Base-by-base conservation (phyloP, 2,113 vertebrate genomes). In the Anolis carolinensis region DNA sequence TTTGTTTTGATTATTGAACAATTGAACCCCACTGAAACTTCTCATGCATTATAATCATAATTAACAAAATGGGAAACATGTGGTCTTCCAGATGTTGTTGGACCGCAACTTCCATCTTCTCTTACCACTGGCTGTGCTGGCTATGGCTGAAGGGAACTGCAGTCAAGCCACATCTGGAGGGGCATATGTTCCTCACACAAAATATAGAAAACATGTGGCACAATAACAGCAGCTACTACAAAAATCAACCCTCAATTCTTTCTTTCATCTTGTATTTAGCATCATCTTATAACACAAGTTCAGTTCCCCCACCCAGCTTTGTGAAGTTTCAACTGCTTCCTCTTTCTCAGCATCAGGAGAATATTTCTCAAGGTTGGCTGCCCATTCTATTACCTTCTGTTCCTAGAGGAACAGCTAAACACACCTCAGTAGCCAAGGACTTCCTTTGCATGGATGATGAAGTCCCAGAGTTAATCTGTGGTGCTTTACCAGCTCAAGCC, bases 391-490 rank as follows among this genome's bases (percentile, higher is more conserved):
- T 82, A 36, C 63, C 79, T 68, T 81, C 14, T 14, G n/a, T 81
- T 39, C 27, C n/a, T 73, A 39, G 73, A 73, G 50, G n/a, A 62
- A 83, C 27, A 13, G 44, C 25, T 83, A 30, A 23, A 82, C 23
- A 59, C 55, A 59, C 55, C n/a, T 82, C 68, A 83, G 50, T 5
- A 10, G 25, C 14, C 79, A 81, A 39, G 70, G 70, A 39, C 52
- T 74, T 72, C 34, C 34, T 63, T 62, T 83, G 52, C 71, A 39
- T 62, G 52, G 34, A 83, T 74, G 82, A 83, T 65, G 63, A 59
- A 72, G 32, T 82, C 39, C 21, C 68, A 59, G 20, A 72, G 72
- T 73, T n/a, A 27, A 6, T 55, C 48, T 72, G n/a, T 71, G 5
- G 48, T 21, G 34, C 11, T 48, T 82, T 82, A 48, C 44, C 27